phyloP scores from a whole-genome alignment of 2,888 invertebrate species.

The Lapara coniferarum region DNA sequence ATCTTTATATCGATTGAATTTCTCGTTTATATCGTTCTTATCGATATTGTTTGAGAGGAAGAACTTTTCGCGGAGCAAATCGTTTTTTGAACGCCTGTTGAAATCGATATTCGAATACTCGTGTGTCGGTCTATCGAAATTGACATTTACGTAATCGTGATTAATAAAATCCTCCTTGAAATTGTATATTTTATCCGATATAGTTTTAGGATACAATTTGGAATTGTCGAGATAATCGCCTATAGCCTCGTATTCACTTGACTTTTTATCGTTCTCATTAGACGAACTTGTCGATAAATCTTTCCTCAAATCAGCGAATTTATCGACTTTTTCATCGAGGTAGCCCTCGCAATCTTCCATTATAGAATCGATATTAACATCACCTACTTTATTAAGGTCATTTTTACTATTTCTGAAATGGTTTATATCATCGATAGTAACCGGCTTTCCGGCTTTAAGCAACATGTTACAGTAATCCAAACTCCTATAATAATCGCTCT shows the following conservation, averaged over 20 bases:
- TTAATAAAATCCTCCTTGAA: slow-evolving; percentile 76
- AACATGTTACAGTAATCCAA: slow-evolving; percentile 70
- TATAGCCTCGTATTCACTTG: slow-evolving; percentile 33
- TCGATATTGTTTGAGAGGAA: slow-evolving; percentile 58
- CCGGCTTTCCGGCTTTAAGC: slow-evolving; percentile 39
- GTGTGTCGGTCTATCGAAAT: slow-evolving; percentile 28
- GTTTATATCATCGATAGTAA: slow-evolving; percentile 44
- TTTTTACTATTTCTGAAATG: slow-evolving; percentile 39
- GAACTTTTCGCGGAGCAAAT: slow-evolving; percentile 68
- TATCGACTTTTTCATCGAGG: slow-evolving; percentile 32
- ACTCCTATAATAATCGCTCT: slow-evolving; percentile 78
- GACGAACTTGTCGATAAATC: slow-evolving; percentile 1
- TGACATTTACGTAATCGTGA: slow-evolving; percentile 67
- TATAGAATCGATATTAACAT: slow-evolving; percentile 49
- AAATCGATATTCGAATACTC: slow-evolving; percentile 43
- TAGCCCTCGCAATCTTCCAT: slow-evolving; percentile 55
- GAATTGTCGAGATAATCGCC: slow-evolving; percentile 44
- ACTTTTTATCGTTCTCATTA: slow-evolving; percentile 24
- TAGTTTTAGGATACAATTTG: slow-evolving; percentile 64
- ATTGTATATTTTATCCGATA: slow-evolving; percentile 70
- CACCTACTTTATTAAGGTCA: slow-evolving; percentile 33
- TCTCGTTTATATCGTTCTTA: slow-evolving; percentile 68
- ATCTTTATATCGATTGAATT: slow-evolving; percentile 60
- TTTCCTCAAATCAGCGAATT: slow-evolving; percentile 13
- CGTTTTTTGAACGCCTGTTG: slow-evolving; percentile 64